Conservation (phyloP, 2,888 invertebrate genomes). For the Archips xylosteana region DNA sequence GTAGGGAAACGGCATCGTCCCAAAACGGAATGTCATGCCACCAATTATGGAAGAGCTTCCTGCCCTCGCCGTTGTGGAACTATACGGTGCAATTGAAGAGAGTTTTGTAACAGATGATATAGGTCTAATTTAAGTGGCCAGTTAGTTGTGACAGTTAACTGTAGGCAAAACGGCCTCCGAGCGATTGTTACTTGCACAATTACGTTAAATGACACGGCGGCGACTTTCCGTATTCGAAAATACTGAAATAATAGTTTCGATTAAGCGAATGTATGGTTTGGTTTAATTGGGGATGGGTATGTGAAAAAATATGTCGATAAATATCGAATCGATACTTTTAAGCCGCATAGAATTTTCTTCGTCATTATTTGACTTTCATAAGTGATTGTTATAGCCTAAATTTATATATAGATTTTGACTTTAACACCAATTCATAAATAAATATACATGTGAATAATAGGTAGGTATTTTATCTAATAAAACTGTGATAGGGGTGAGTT, state of each 20-base stretch:
- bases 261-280: constrained; percentile 44
- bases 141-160: constrained; percentile 49
- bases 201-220: constrained; percentile 63
- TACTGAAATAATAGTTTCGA: constrained; percentile 44
- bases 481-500: too few species aligned
- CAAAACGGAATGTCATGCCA: constrained; percentile 56
- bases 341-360: too few species aligned
- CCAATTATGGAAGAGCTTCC: constrained; percentile 52
- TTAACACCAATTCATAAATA: too few species aligned
- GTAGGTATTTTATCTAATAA: too few species aligned
- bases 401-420: too few species aligned
- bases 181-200: constrained; percentile 67
- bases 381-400: too few species aligned
- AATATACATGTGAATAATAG: too few species aligned
- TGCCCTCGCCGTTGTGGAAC: constrained; percentile 43
- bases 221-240: constrained; percentile 51
- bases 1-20: constrained; percentile 62
- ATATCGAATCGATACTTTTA: too few species aligned
- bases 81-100: constrained; percentile 50
- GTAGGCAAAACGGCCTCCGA: constrained; percentile 59
- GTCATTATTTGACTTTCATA: too few species aligned
- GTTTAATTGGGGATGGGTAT: constrained; percentile 28
- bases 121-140: constrained; percentile 59
- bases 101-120: constrained; percentile 50
- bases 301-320: too few species aligned